Base-by-base conservation (phyloP, 1,140 invertebrate species). In the Drosophila sproati region DNA sequence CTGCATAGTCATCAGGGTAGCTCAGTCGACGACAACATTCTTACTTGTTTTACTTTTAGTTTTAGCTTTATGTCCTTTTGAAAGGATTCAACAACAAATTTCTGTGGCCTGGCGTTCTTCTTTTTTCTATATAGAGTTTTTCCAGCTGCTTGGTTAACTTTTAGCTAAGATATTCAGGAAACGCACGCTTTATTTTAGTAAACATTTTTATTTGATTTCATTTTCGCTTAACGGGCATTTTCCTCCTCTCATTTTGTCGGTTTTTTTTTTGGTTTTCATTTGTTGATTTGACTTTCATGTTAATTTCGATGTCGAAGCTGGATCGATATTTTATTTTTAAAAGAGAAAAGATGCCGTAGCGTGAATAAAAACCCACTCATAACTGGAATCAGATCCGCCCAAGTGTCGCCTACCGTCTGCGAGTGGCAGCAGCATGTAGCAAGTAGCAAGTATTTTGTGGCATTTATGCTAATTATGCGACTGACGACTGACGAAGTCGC, bases 281-380 rank as follows among this genome's bases (percentile, higher is more conserved):
- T 73, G 61, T 82, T 85, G 85, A 88, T 88, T 88, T 69, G 85
- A 81, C 89, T 88, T 83, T 61, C 77, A 89, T 88, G 85, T 89
- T 88, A 81, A 88, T 85, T 88, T 89, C 62, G 56, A 88, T 72
- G 51, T 56, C 63, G 52, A 41, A 63, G 59, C 57, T 75, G 80
- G 50, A 83, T 88, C 80, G 77, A 88, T 88, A 79, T 60, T 69
- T 41, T 29, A 20, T 60, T 48, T 29, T 29, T 10, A 4, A 3
- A 10, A 31, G 5, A 41, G 54, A 63, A 61, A 55, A 60, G 60
- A 35, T 64, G 73, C 41, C 34, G 28, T 60, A 48, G 54, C 41
- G 34, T 6, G 39, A 61, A 20, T 20, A 20, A 20, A 20, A 66
- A 64, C 32, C 43, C 56, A 64, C 52, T 12, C 48, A 52, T 29